Evolutionary conservation across 2,113 vertebrate genomes (phyloP), one percentile per base, ranked within the genome.

Genomic region (Raja brachyura): DNA sequence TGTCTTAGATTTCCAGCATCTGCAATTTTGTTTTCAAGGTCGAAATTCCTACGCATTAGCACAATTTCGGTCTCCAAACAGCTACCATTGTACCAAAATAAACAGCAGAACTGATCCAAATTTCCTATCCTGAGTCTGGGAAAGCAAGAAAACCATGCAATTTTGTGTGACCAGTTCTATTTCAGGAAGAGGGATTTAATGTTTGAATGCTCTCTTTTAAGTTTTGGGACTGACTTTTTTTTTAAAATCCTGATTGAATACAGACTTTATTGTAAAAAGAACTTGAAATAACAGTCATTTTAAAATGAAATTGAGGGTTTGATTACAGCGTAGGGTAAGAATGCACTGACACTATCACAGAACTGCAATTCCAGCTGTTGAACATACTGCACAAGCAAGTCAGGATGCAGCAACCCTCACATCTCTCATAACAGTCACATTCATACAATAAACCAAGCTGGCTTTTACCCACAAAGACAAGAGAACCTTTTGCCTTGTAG

Each of bases 271-370:
- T 90, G 18, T 22, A 68, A 68, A 48, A 70, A 90, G 61, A 6
- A 73, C 33, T 92, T 70, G 66, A 70, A 92, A 92, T 92, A 68
- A 73, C 88, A 92, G 66, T 92, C 33, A 73, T 92, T 92, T 92
- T 92, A 11, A 73, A 70, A 25, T 70, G 63, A 92, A 73, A 70
- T 92, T 92, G 66, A 39, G 63, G 88, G 31, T 48, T 92, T 48
- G 88, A 92, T 48, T 73, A 68, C 88, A 92, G 28, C 48, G 66
- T 66, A 25, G 7, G 20, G 33, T 48, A 92, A 88, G 59, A 88
- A 88, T 88, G 83, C 18, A 92, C 88, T 54, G 66, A 92, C 63
- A 92, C 68, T 92, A 92, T 73, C 66, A 92, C 16, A 28, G n/a
- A 92, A 13, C 66, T 70, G 10, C 33, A 73, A 25, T 18, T 25